Percentiles rank a stretch among this genome's conserved stretches.
phyloP scores from a whole-genome alignment of 2,797 vertebrate genomes.

The Bradypodion pumilum region DNA sequence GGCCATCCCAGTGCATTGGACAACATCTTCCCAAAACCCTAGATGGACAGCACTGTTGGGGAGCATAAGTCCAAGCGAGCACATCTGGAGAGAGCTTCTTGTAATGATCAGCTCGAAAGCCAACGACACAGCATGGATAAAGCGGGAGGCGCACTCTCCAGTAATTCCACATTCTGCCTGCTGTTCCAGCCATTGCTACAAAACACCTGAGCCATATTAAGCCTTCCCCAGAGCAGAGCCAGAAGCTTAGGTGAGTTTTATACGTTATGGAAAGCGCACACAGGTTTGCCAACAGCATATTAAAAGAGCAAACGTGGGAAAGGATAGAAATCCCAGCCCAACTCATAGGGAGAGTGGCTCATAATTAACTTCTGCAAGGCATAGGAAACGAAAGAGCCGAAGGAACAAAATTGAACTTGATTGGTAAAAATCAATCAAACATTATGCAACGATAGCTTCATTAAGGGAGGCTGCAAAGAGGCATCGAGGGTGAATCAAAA shows the following conservation, averaged over 20 bases:
- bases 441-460: background rate
- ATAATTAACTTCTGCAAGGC: slow-evolving; percentile 13
- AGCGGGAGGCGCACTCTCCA: background rate
- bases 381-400: background rate
- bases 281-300: too few species aligned
- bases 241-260: background rate
- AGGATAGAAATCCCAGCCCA: background rate
- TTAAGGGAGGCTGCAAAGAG: background rate
- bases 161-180: background rate
- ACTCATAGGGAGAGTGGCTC: background rate
- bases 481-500: background rate
- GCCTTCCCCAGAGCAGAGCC: background rate
- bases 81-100: background rate
- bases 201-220: background rate
- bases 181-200: too few species aligned
- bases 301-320: background rate
- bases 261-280: background rate
- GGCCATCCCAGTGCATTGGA: too few species aligned
- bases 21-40: too few species aligned
- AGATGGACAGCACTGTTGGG: background rate
- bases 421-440: slow-evolving; percentile 3
- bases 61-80: background rate
- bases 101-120: background rate
- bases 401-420: slow-evolving; percentile 3
- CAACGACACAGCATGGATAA: background rate